Base-by-base conservation (phyloP, 2,113 vertebrate genomes). In the Cyprinodon variegatus region DNA sequence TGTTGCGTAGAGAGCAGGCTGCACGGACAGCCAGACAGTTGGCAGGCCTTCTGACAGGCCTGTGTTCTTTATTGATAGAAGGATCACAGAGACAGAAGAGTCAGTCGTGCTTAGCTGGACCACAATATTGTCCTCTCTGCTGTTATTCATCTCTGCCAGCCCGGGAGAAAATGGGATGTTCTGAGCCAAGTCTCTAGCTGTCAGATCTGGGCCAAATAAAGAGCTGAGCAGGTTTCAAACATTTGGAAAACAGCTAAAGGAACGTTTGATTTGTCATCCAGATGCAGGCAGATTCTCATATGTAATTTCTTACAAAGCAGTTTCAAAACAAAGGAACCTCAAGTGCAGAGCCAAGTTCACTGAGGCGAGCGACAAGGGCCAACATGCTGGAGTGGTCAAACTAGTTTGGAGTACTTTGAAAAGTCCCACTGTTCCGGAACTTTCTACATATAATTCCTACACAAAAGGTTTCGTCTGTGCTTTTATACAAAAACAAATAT, bases 1-100 rank as follows among this genome's bases (percentile, higher is more conserved):
- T 93, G 92, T 91, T 88, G 83, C 71, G 67, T 72, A 77, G 86
- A 85, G 85, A 79, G 79, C 87, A 78, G 88, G 81, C 88, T 81
- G 87, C 50, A 41, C 74, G 89, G 89, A 91, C 88, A 84, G 84
- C 77, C 89, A 91, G 87, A 85, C 88, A 88, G 83, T 90, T 93
- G 92, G 91, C 92, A 90, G 88, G 87, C 83, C 92, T 90, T 92
- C 91, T 92, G 87, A 93, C 84, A 77, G 86, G 82, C 86, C 81
- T 89, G 84, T 90, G 90, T 84, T 87, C 85, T 86, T 91, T 92
- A 92, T 91, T 92, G 91, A 91, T 89, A 90, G 89, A 90, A 80
- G 88, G 88, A 90, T 90, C 85, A 91, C 86, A 91, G 87, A 88
- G 74, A 90, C 87, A 90, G 89, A 90, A 76, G 86, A 90, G 81